A percentile compares a stretch with the other conserved stretches of the same genome.
Conservation (phyloP, 2,113 vertebrate genomes). For the Calidris pygmaea region DNA sequence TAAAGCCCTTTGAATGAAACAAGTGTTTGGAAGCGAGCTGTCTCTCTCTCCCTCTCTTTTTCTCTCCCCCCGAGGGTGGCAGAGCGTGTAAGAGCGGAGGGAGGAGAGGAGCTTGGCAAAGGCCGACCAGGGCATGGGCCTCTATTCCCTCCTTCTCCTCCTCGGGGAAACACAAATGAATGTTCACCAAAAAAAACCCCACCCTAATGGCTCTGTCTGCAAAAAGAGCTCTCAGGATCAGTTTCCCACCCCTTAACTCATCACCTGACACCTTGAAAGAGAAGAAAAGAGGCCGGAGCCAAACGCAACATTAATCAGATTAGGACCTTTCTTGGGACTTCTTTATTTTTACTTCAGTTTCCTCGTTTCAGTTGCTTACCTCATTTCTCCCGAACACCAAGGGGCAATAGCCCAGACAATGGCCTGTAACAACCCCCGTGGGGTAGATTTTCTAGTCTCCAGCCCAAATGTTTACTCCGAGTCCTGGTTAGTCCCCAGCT, state of each 20-base stretch:
- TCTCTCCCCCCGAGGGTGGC: neutral
- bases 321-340: constrained; percentile 4
- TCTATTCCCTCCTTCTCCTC: neutral
- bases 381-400: neutral
- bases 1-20: constrained; percentile 31
- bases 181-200: neutral
- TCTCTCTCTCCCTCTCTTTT: neutral
- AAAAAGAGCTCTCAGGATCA: neutral
- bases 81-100: neutral
- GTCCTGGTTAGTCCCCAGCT: neutral
- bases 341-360: neutral
- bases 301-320: constrained; percentile 31
- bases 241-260: neutral
- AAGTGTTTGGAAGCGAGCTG: constrained; percentile 13
- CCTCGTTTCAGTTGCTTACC: neutral
- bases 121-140: neutral
- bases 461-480: neutral
- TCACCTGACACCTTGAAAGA: neutral
- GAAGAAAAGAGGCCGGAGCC: neutral
- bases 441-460: neutral
- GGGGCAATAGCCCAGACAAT: neutral
- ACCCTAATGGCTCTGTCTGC: neutral
- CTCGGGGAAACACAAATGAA: neutral
- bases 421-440: neutral
- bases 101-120: neutral